These are phyloP conservation scores for Cabera pusaria DNA, from an alignment of 2,888 invertebrate genomes.

Conservation along the genomic window DNA sequence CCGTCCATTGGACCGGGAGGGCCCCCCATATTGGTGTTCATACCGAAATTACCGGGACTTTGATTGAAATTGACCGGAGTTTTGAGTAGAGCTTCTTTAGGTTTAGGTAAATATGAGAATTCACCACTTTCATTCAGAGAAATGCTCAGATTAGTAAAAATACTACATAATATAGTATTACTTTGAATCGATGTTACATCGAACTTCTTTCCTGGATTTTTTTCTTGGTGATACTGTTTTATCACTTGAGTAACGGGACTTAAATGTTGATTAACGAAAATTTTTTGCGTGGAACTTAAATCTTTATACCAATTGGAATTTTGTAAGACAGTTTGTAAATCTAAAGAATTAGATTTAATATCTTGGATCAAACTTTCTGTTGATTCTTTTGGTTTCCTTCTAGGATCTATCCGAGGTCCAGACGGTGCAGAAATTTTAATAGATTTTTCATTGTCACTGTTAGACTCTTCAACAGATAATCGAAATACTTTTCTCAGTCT, in stretches of 20 bases:
- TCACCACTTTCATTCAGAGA: slow-evolving; percentile 83
- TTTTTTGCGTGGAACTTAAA: slow-evolving; percentile 88
- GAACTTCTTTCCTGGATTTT: slow-evolving; percentile 76
- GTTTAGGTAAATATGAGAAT: slow-evolving; percentile 74
- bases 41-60: slow-evolving; percentile 56
- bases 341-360: slow-evolving; percentile 63
- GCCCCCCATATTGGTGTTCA: slow-evolving; percentile 56
- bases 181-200: slow-evolving; percentile 78
- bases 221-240: slow-evolving; percentile 85
- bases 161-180: slow-evolving; percentile 80
- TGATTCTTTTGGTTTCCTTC: slow-evolving; percentile 71
- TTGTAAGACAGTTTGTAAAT: slow-evolving; percentile 86
- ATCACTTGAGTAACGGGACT: slow-evolving; percentile 84
- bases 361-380: slow-evolving; percentile 50
- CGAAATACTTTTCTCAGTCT: slow-evolving; percentile 89
- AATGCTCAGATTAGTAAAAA: slow-evolving; percentile 85
- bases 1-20: slow-evolving; percentile 57
- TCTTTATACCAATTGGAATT: slow-evolving; percentile 88
- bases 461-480: slow-evolving; percentile 84
- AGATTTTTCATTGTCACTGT: slow-evolving; percentile 83
- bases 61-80: slow-evolving; percentile 69
- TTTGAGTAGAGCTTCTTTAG: slow-evolving; percentile 73
- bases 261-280: slow-evolving; percentile 87
- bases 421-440: slow-evolving; percentile 51
- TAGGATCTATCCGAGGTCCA: slow-evolving; percentile 72